Conservation (phyloP, 2,888 invertebrate genomes). For the Cremastinae sp. region DNA sequence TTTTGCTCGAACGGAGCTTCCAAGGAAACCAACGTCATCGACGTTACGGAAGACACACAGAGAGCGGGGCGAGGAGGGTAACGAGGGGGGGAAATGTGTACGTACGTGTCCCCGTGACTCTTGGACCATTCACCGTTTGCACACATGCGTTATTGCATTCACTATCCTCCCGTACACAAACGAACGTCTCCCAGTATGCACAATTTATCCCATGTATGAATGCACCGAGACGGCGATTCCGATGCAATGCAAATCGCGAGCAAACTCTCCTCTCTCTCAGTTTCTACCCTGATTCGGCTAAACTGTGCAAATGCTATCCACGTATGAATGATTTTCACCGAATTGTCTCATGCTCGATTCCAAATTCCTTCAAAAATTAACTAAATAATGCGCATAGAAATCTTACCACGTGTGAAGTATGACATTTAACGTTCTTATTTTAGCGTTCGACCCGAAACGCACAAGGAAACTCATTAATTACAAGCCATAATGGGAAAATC, state of each 20-base stretch:
- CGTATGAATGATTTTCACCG: not conserved
- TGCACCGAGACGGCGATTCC: conserved; percentile 48
- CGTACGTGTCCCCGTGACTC: conserved; percentile 11
- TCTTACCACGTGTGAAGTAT: too few species aligned
- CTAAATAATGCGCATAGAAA: too few species aligned
- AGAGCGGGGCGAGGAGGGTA: conserved; percentile 13
- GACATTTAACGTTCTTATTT: too few species aligned
- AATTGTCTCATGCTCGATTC: too few species aligned
- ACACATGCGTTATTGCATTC: conserved; percentile 22
- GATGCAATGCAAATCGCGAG: conserved; percentile 74
- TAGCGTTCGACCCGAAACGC: too few species aligned
- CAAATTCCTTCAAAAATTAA: too few species aligned
- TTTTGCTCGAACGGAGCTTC: conserved; percentile 51
- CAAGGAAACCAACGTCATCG: conserved; percentile 37
- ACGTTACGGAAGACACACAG: conserved; percentile 38
- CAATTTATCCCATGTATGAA: conserved; percentile 56
- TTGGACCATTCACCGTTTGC: not conserved
- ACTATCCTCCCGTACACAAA: conserved; percentile 11
- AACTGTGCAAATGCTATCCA: not conserved
- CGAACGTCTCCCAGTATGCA: conserved; percentile 23
- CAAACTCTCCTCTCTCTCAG: conserved; percentile 66
- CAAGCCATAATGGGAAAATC: too few species aligned
- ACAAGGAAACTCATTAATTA: too few species aligned
- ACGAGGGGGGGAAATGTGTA: conserved; percentile 19
- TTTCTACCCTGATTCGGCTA: not conserved